phyloP scores from a whole-genome alignment of 2,888 invertebrate genomes.

The Halocaridina rubra region DNA sequence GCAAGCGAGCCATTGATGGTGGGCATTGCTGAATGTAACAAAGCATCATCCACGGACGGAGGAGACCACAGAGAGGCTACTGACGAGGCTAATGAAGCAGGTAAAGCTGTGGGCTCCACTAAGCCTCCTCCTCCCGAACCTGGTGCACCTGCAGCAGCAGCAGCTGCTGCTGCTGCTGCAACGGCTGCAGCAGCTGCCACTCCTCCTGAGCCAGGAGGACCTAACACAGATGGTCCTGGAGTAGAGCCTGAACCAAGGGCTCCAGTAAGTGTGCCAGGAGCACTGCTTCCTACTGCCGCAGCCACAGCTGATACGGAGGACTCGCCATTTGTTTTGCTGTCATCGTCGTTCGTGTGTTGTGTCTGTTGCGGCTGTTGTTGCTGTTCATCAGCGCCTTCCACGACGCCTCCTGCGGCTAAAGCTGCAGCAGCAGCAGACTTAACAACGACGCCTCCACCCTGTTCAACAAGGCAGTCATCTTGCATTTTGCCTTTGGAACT shows the following conservation, averaged over 20 bases:
- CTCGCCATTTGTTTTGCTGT: conserved; percentile 56
- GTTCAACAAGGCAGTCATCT: conserved; percentile 59
- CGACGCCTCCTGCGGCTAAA: conserved; percentile 44
- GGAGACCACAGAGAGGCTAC: conserved; percentile 62
- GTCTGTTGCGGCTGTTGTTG: conserved; percentile 42
- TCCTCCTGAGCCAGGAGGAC: conserved; percentile 57
- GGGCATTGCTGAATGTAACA: conserved; percentile 56
- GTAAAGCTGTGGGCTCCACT: conserved; percentile 34
- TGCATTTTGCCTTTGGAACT: conserved; percentile 53
- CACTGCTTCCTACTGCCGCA: conserved; percentile 44
- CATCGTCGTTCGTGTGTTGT: conserved; percentile 49
- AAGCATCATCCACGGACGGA: conserved; percentile 56
- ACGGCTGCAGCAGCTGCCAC: conserved; percentile 49
- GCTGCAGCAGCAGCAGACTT: neutral
- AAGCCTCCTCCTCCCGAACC: conserved; percentile 40
- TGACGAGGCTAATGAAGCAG: conserved; percentile 49
- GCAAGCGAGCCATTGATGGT: conserved; percentile 61
- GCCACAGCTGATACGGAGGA: conserved; percentile 22
- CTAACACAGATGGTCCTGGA: conserved; percentile 52
- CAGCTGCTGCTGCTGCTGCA: conserved; percentile 44
- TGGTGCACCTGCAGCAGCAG: conserved; percentile 43
- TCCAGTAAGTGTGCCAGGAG: conserved; percentile 48
- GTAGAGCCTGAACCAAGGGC: conserved; percentile 45
- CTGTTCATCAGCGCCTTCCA: conserved; percentile 45
- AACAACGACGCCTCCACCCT: conserved; percentile 54